phyloP scores from a whole-genome alignment of 2,888 invertebrate species.

The Asteroscopus sphinx region DNA sequence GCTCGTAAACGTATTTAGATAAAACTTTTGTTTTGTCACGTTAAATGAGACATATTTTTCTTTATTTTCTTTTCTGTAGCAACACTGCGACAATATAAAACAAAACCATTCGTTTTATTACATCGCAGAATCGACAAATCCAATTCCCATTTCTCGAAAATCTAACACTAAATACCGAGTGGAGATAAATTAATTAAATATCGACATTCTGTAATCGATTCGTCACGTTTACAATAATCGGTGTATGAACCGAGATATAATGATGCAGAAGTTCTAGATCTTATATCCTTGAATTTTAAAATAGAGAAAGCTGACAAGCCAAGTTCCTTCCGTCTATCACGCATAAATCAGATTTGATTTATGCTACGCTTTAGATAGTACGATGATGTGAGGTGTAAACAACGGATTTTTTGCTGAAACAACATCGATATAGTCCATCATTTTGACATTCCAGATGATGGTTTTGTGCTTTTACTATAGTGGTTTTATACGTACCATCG shows the following conservation, averaged over 20 bases:
- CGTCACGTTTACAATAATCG: conserved; percentile 40
- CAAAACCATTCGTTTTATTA: conserved; percentile 1
- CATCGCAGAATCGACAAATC: conserved; percentile 6
- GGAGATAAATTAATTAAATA: conserved; percentile 43
- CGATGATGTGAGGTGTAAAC: conserved; percentile 54
- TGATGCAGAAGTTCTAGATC: conserved; percentile 37
- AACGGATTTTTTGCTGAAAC: conserved; percentile 29
- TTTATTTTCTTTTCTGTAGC: conserved; percentile 11
- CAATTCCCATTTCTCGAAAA: conserved; percentile 15
- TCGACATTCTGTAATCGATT: conserved; percentile 46
- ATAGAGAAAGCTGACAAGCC: conserved; percentile 49
- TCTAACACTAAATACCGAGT: conserved; percentile 30
- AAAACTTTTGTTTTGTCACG: conserved; percentile 55
- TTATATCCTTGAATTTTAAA: conserved; percentile 57
- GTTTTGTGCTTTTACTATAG: neutral
- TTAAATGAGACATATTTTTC: conserved; percentile 33
- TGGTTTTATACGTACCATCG: too few species aligned
- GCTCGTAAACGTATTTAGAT: conserved; percentile 58
- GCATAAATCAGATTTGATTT: conserved; percentile 47
- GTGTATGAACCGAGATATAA: conserved; percentile 34
- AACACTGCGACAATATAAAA: conserved; percentile 10
- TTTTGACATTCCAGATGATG: conserved; percentile 11
- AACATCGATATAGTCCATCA: conserved; percentile 10
- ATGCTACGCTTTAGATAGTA: conserved; percentile 46
- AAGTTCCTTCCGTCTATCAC: conserved; percentile 53